A percentile compares a stretch with the other conserved stretches of the same genome.
phyloP scores from a whole-genome alignment of 2,113 vertebrate species.

The Nerophis lumbriciformis region DNA sequence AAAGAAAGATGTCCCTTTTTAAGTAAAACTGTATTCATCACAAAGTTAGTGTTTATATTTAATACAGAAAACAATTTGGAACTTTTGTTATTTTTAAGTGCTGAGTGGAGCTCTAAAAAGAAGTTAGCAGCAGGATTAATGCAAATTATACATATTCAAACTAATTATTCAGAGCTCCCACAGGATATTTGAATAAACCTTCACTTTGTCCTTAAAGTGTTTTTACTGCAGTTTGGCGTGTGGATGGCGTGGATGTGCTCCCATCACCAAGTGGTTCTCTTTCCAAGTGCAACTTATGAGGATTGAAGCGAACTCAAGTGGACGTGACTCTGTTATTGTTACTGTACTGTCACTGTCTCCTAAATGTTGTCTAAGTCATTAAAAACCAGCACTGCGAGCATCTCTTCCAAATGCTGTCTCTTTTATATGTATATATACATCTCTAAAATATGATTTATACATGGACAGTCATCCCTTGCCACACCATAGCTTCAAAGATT shows the following conservation, averaged over 20 bases:
- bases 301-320: constrained; percentile 45
- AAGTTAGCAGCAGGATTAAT: no score
- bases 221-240: no score
- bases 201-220: not conserved
- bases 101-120: no score
- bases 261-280: constrained; percentile 8
- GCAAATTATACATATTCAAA: not conserved
- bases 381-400: constrained; percentile 58
- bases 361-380: constrained; percentile 71
- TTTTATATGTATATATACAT: no score
- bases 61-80: not conserved
- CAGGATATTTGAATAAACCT: not conserved
- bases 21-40: not conserved
- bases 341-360: constrained; percentile 69
- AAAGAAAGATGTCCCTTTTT: not conserved
- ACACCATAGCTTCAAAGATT: no score
- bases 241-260: no score
- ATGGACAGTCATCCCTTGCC: no score
- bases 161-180: not conserved
- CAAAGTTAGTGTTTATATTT: not conserved
- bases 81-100: not conserved
- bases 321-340: constrained; percentile 60
- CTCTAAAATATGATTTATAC: no score
- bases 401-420: constrained; percentile 38
- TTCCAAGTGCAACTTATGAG: constrained; percentile 22